Base-by-base conservation (phyloP, 2,113 vertebrate species). In the Solea senegalensis region DNA sequence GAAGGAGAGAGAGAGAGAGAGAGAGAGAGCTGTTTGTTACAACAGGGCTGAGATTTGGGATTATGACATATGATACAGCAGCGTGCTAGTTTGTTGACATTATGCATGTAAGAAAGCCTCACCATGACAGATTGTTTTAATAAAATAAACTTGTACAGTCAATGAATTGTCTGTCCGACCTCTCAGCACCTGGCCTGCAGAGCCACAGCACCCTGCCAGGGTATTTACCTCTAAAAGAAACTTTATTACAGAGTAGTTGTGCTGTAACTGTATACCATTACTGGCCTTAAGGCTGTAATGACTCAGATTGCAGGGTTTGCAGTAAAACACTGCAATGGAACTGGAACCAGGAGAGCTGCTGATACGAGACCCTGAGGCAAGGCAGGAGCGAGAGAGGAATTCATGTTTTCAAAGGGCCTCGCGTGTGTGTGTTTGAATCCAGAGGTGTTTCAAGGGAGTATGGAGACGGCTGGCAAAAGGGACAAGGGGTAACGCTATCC, bases 181-280 rank as follows among this genome's bases (percentile, higher is more conserved):
- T 68, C 53, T 63, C 44, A 41, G 53, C 50, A 81, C 74, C 76
- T 76, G 65, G 65, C 51, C 9, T 41, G 63, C 72, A 12, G 69
- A 65, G 63, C 67, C 75, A 63, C 50, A 74, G 58, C 64, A 53
- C 48, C 54, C 43, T 78, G 58, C 65, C 76, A 80, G 70, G 71
- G 79, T 82, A 80, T 86, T 90, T 87, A 84, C 68, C 61, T 81
- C 74, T 81, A 62, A 87, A 84, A 82, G 52, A 65, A 76, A 74
- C 86, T 80, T 93, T 90, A 94, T 94, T 93, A 93, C 81, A 93
- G 90, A 90, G 85, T 63, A 56, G 76, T 69, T 76, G 59, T 46
- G 54, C 69, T 79, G 63, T 87, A 90, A 92, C 88, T 89, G 76
- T 91, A 90, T 89, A 86, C 66, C 63, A 93, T 93, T 91, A 93